Conservation (phyloP, 2,888 invertebrate species). For the Melinopterus prodromus region DNA sequence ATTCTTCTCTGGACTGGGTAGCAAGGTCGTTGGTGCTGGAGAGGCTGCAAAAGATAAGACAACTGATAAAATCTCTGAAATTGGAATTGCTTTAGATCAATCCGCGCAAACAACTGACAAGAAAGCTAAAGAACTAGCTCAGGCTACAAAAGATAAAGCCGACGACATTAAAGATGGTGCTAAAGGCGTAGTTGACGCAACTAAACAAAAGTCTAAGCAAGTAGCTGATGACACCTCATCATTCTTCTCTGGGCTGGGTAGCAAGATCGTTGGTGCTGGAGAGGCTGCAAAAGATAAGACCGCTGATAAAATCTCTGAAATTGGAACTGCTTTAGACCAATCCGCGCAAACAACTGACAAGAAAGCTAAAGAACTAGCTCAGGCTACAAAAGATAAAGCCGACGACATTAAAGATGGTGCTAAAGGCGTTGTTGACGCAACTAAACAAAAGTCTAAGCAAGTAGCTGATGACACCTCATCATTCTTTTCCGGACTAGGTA, state of each 20-base stretch:
- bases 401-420: conserved; percentile 30
- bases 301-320: conserved; percentile 24
- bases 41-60: conserved; percentile 36
- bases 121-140: conserved; percentile 8
- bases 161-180: conserved; percentile 26
- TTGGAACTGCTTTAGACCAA: conserved; percentile 31
- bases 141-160: conserved; percentile 25
- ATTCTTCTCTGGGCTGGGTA: background rate
- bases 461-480: background rate
- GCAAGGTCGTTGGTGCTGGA: conserved; percentile 31
- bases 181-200: background rate
- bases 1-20: background rate
- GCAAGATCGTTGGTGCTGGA: conserved; percentile 32
- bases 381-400: background rate
- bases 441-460: conserved; percentile 26
- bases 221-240: background rate
- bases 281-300: conserved; percentile 36
- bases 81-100: conserved; percentile 31
- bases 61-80: conserved; percentile 24
- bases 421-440: conserved; percentile 27
- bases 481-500: conserved; percentile 6
- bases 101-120: background rate
- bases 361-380: background rate
- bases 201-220: background rate
- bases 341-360: conserved; percentile 9